phyloP scores from a whole-genome alignment of 2,797 vertebrate species.

The Lithobates pipiens region DNA sequence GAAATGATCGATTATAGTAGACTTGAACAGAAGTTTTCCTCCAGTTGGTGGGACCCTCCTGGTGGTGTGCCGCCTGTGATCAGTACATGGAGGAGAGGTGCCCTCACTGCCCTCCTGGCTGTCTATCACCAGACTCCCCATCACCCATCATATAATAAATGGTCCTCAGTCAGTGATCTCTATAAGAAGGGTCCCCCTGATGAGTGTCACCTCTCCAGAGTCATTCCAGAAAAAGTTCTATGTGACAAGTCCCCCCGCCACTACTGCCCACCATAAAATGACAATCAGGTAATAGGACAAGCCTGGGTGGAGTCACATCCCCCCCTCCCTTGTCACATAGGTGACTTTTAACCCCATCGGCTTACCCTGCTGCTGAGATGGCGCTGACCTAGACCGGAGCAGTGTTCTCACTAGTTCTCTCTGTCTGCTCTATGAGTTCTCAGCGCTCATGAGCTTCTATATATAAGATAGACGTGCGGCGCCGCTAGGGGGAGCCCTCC shows the following conservation, averaged over 20 bases:
- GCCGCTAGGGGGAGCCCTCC: conserved; percentile 45
- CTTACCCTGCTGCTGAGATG: conserved; percentile 40
- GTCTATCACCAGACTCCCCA: too few relatives aligned
- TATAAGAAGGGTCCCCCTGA: too few relatives aligned
- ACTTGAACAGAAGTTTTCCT: too few relatives aligned
- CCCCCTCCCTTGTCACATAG: neutral
- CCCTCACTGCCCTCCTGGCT: too few relatives aligned
- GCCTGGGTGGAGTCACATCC: neutral
- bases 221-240: too few relatives aligned
- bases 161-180: too few relatives aligned
- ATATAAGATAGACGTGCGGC: conserved; percentile 28
- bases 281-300: neutral
- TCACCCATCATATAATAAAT: too few relatives aligned
- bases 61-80: too few relatives aligned
- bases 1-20: too few relatives aligned
- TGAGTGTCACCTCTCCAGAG: too few relatives aligned
- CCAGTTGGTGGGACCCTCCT: too few relatives aligned
- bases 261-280: neutral
- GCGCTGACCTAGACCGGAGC: neutral
- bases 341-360: neutral
- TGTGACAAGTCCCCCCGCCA: neutral
- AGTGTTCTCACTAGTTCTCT: neutral
- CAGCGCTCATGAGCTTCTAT: conserved; percentile 5
- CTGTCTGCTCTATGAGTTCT: conserved; percentile 23
- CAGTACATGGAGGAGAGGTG: too few relatives aligned